phyloP scores from a whole-genome alignment of 2,888 invertebrate genomes.

The Drosophila algonquin region DNA sequence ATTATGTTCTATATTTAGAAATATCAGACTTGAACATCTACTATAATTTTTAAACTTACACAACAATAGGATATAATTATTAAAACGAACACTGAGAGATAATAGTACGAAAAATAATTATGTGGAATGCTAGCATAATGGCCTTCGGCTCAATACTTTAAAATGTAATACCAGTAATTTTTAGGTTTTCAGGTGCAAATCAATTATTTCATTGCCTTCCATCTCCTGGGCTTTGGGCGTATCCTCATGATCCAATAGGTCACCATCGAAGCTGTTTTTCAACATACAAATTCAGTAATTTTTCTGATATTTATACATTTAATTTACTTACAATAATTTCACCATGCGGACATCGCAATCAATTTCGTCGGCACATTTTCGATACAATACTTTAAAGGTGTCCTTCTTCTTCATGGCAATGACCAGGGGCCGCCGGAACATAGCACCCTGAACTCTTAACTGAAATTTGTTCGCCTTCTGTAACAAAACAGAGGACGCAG shows the following conservation, averaged over 20 bases:
- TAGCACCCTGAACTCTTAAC: slow-evolving; percentile 80
- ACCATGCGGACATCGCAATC: slow-evolving; percentile 58
- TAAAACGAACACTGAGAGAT: too few relatives aligned
- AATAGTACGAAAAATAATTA: too few relatives aligned
- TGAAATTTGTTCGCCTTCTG: slow-evolving; percentile 61
- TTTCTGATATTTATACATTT: too few relatives aligned
- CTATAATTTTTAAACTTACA: too few relatives aligned
- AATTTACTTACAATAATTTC: slow-evolving; percentile 52
- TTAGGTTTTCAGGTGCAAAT: slow-evolving; percentile 56
- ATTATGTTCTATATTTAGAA: not conserved
- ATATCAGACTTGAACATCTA: too few relatives aligned
- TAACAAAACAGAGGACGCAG: not conserved
- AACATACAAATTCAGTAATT: not conserved
- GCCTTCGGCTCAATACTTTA: too few relatives aligned
- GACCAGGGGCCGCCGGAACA: slow-evolving; percentile 75
- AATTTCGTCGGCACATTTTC: slow-evolving; percentile 81
- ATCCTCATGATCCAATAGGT: slow-evolving; percentile 67
- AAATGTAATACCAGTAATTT: too few relatives aligned
- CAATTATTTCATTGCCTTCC: slow-evolving; percentile 81
- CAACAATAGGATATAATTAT: not conserved
- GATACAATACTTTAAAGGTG: slow-evolving; percentile 74
- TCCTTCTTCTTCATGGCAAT: slow-evolving; percentile 72
- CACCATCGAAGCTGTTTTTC: slow-evolving; percentile 80
- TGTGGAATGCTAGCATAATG: too few relatives aligned
- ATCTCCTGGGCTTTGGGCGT: slow-evolving; percentile 79